Evolutionary conservation across 2,888 invertebrate genomes (phyloP).

Genomic region (Galerucella pusilla): DNA sequence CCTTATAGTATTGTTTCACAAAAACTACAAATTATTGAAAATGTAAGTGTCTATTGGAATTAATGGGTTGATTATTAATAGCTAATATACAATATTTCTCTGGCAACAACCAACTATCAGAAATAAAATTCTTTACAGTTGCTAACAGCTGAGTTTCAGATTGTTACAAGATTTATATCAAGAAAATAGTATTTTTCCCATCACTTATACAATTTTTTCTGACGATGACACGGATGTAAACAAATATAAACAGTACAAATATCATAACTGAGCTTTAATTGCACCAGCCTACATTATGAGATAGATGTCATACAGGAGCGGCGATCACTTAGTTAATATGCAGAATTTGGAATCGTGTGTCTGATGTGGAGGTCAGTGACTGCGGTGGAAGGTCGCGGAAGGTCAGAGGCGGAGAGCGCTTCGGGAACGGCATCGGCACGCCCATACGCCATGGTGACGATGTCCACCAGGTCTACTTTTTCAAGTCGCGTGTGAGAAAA

Average conservation of each 20-base stretch:
- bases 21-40: too few relatives aligned
- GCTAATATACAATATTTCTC: too few relatives aligned
- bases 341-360: constrained; percentile 34
- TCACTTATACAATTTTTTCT: too few relatives aligned
- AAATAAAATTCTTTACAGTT: too few relatives aligned
- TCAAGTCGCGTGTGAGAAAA: constrained; percentile 15
- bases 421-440: constrained; percentile 33
- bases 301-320: constrained; percentile 28
- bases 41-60: too few relatives aligned
- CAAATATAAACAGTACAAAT: constrained; percentile 6
- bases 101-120: too few relatives aligned
- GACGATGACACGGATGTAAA: background rate
- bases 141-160: too few relatives aligned
- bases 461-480: constrained; percentile 27
- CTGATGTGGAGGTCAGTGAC: constrained; percentile 37
- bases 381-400: constrained; percentile 42
- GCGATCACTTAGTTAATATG: constrained; percentile 34
- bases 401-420: constrained; percentile 38
- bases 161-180: too few relatives aligned
- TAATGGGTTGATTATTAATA: too few relatives aligned
- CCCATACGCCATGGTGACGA: constrained; percentile 27
- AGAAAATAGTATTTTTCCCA: too few relatives aligned
- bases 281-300: constrained; percentile 16
- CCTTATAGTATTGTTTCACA: too few relatives aligned
- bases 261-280: constrained; percentile 6